These are phyloP conservation scores for Tortrix viridana DNA, from an alignment of 2,888 invertebrate species.

Conservation along the genomic window DNA sequence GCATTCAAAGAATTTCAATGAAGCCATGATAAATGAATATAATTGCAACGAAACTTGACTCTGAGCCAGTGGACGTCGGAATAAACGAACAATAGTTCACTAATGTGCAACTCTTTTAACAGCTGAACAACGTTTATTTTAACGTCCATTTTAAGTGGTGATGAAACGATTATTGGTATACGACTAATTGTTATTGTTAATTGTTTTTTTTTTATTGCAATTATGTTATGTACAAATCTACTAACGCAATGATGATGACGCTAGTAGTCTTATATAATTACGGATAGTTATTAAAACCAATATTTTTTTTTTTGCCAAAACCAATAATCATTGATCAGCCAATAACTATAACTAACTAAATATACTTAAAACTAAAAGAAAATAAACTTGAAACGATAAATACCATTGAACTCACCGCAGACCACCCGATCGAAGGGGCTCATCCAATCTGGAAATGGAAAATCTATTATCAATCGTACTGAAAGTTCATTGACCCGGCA, in stretches of 20 bases:
- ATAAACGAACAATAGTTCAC: slow-evolving; percentile 29
- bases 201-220: not conserved
- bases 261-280: too few relatives aligned
- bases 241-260: too few relatives aligned
- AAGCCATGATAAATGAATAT: slow-evolving; percentile 76
- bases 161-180: slow-evolving; percentile 27
- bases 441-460: slow-evolving; percentile 95
- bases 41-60: slow-evolving; percentile 68
- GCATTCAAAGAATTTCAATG: slow-evolving; percentile 61
- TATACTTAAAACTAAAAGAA: slow-evolving; percentile 82
- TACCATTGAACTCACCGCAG: slow-evolving; percentile 96
- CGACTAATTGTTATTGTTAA: slow-evolving; percentile 14
- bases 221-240: too few relatives aligned
- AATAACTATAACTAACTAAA: slow-evolving; percentile 50
- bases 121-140: slow-evolving; percentile 20
- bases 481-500: slow-evolving; percentile 75
- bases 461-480: slow-evolving; percentile 85
- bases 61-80: slow-evolving; percentile 28
- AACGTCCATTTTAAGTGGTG: slow-evolving; percentile 24
- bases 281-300: not conserved
- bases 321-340: slow-evolving; percentile 13
- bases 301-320: not conserved
- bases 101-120: slow-evolving; percentile 25
- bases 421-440: slow-evolving; percentile 97
- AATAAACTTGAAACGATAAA: slow-evolving; percentile 87